These are phyloP conservation scores for Drosophila histrio DNA, from an alignment of 2,888 invertebrate genomes.

Conservation along the genomic window DNA sequence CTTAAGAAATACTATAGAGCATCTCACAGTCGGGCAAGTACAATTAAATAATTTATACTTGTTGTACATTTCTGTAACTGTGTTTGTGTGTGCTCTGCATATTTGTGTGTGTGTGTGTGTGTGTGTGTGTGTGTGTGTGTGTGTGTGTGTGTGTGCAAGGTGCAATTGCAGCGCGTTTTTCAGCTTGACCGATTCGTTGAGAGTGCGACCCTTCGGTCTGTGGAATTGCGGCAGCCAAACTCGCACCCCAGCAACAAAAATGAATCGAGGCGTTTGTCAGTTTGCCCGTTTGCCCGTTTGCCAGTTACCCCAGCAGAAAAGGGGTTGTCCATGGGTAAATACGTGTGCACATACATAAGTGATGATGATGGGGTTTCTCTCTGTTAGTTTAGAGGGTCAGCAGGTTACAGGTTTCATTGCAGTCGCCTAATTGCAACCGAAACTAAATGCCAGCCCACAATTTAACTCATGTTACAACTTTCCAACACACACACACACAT, in stretches of 20 bases:
- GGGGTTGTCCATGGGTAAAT: constrained; percentile 60
- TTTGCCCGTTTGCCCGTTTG: too few relatives aligned
- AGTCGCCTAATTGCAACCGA: constrained; percentile 60
- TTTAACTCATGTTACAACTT: background rate
- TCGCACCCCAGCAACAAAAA: constrained; percentile 59
- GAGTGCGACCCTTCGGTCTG: constrained; percentile 54
- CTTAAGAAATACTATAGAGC: background rate
- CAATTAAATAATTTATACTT: constrained; percentile 26
- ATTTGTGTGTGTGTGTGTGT: constrained; percentile 6
- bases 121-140: constrained; percentile 20
- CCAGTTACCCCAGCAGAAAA: background rate
- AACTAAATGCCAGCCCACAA: constrained; percentile 31
- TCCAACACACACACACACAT: background rate
- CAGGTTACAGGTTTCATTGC: constrained; percentile 60
- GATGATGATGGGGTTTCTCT: constrained; percentile 24
- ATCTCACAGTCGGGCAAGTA: constrained; percentile 15
- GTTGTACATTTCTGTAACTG: background rate
- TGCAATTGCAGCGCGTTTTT: constrained; percentile 80
- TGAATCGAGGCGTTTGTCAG: constrained; percentile 70
- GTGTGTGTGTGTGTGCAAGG: constrained; percentile 46
- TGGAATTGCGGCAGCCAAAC: constrained; percentile 52
- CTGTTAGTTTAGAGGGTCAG: constrained; percentile 75
- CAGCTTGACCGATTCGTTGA: constrained; percentile 79
- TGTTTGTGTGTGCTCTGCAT: constrained; percentile 3
- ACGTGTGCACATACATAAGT: constrained; percentile 21